These are phyloP conservation scores for Tenebrosternarchus preto DNA, from an alignment of 2,113 vertebrate genomes.

Conservation along the genomic window DNA sequence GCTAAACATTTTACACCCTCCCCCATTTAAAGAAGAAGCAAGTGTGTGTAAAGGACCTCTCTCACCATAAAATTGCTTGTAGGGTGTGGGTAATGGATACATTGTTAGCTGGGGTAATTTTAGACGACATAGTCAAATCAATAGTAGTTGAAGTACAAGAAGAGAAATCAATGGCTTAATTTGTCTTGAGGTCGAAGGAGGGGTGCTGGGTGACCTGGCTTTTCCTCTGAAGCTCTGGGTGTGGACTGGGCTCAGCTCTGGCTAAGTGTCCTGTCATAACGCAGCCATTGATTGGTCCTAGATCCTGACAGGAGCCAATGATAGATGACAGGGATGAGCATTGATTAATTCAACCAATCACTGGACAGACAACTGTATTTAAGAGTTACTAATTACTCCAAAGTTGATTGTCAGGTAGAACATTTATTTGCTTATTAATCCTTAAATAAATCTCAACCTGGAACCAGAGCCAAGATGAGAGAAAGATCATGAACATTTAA, in stretches of 20 bases:
- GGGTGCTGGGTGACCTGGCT: constrained; percentile 23
- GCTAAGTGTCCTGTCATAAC: constrained; percentile 23
- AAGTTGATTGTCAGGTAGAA: background rate
- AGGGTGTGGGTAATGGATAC: constrained; percentile 45
- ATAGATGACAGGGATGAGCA: background rate
- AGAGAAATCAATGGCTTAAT: constrained; percentile 56
- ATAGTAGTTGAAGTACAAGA: constrained; percentile 56
- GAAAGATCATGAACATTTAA: no score
- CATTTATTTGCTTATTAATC: background rate
- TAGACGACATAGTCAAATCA: constrained; percentile 53
- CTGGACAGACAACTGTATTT: background rate
- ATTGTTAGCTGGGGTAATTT: constrained; percentile 48
- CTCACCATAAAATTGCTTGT: constrained; percentile 17
- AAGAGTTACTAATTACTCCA: background rate
- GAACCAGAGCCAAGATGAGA: background rate
- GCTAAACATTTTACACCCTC: no score
- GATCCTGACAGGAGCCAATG: background rate
- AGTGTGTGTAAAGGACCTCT: background rate
- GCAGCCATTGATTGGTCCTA: constrained; percentile 9
- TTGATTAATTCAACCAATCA: constrained; percentile 3
- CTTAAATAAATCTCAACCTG: no score
- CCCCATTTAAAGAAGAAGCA: no score
- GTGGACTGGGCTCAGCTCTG: background rate
- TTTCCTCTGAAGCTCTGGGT: background rate
- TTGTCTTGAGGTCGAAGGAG: constrained; percentile 50